Conservation (phyloP, 2,113 vertebrate genomes). For the Bettongia penicillata region DNA sequence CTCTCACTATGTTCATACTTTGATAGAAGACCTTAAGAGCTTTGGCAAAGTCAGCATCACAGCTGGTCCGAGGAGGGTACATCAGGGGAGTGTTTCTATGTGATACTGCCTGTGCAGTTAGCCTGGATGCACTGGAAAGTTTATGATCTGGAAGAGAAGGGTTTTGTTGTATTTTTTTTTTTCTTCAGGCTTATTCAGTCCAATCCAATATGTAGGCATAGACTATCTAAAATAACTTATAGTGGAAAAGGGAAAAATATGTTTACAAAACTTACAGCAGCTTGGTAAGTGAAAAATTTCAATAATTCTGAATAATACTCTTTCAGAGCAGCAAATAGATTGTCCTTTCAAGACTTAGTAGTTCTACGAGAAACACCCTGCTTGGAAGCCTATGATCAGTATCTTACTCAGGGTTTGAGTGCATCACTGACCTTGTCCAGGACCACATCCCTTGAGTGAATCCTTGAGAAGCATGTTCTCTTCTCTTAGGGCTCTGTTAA, state of each 20-base stretch:
- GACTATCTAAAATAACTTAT: neutral
- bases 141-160: neutral
- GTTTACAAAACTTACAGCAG: neutral
- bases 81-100: slow-evolving; percentile 35
- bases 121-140: neutral
- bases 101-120: neutral
- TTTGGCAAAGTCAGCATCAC: slow-evolving; percentile 88
- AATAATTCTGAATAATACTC: neutral
- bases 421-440: slow-evolving; percentile 74
- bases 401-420: neutral
- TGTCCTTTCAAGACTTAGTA: neutral
- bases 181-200: neutral
- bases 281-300: neutral
- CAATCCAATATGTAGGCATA: neutral
- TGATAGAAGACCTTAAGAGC: slow-evolving; percentile 92
- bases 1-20: slow-evolving; percentile 87
- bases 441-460: slow-evolving; percentile 76
- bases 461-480: slow-evolving; percentile 88
- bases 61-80: slow-evolving; percentile 79
- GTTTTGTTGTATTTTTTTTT: too few relatives aligned
- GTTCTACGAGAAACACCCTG: neutral
- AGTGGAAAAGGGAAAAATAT: neutral
- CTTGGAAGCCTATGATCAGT: neutral
- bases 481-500: slow-evolving; percentile 85
- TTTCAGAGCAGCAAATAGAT: neutral